Evolutionary conservation across 2,888 invertebrate species (phyloP).

Genomic region (Pseudococcus jackbeardsleyi): DNA sequence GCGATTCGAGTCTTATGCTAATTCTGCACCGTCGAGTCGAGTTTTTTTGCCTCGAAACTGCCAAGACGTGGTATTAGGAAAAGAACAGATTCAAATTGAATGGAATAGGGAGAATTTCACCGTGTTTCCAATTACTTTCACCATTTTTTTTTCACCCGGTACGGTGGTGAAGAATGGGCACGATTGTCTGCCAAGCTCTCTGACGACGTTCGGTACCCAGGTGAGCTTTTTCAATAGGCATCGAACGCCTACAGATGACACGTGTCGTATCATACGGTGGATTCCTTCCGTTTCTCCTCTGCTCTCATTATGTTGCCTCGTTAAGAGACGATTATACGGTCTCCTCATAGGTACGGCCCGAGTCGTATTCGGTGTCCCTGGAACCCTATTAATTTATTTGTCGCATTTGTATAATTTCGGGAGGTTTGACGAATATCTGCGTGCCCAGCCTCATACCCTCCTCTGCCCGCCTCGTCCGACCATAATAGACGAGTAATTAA

Average conservation of each 20-base stretch:
- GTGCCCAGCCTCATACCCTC: background rate
- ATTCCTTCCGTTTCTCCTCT: background rate
- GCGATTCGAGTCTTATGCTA: background rate
- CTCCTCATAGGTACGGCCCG: no score
- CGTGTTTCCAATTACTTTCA: background rate
- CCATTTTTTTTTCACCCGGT: background rate
- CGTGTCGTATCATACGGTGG: background rate
- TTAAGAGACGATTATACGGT: background rate
- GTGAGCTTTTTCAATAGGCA: conserved; percentile 4
- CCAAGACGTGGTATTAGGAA: background rate
- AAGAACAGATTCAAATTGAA: background rate
- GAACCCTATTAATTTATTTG: no score
- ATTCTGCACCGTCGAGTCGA: background rate
- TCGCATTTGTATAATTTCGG: background rate
- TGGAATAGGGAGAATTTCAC: background rate
- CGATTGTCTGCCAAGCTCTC: no score
- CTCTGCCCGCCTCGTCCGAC: no score
- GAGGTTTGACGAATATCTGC: background rate
- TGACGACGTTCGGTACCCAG: background rate
- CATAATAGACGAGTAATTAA: conserved; percentile 27
- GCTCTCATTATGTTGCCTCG: background rate
- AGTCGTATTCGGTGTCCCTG: no score
- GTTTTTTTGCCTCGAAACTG: background rate
- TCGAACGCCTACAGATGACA: conserved; percentile 10
- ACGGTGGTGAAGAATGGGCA: no score